Evolutionary conservation across 2,113 vertebrate species (phyloP).

Genomic region (Lepisosteus oculatus): DNA sequence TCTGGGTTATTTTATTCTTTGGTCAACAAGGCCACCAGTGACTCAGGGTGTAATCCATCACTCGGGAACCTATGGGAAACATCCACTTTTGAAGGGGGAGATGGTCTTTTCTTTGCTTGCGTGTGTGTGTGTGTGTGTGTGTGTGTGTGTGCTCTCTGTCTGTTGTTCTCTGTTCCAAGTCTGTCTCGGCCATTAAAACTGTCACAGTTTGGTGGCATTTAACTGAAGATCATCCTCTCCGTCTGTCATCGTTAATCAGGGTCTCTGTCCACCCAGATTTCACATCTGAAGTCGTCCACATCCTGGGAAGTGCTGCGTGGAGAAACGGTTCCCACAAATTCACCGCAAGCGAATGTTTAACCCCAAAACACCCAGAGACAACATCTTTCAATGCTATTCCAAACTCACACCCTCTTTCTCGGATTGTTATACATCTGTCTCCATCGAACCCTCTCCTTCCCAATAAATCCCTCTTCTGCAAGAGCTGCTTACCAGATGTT

Average conservation of each 20-base stretch:
- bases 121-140: conserved; percentile 25
- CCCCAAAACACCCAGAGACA: too few relatives aligned
- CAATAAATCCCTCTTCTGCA: too few relatives aligned
- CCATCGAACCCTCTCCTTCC: too few relatives aligned
- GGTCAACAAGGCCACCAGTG: too few relatives aligned
- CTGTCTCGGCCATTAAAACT: conserved; percentile 53
- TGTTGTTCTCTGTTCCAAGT: conserved; percentile 29
- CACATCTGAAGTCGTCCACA: conserved; percentile 20
- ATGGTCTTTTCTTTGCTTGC: conserved; percentile 32
- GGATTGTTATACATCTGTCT: too few relatives aligned
- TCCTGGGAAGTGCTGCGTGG: too few relatives aligned
- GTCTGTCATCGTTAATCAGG: conserved; percentile 75
- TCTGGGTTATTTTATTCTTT: too few relatives aligned
- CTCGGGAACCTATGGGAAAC: conserved; percentile 38
- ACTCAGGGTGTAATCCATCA: conserved; percentile 10
- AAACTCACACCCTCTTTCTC: too few relatives aligned
- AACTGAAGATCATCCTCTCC: conserved; percentile 73
- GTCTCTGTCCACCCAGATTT: conserved; percentile 63
- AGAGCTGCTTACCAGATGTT: too few relatives aligned
- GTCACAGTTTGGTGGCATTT: conserved; percentile 59
- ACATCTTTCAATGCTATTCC: too few relatives aligned
- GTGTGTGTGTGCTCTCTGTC: conserved; percentile 18
- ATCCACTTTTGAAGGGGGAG: conserved; percentile 27
- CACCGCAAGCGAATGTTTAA: too few relatives aligned
- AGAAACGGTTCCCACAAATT: too few relatives aligned